Percentiles rank a stretch among this genome's conserved stretches.
phyloP scores from a whole-genome alignment of 2,113 vertebrate genomes.

The Nanorana parkeri region DNA sequence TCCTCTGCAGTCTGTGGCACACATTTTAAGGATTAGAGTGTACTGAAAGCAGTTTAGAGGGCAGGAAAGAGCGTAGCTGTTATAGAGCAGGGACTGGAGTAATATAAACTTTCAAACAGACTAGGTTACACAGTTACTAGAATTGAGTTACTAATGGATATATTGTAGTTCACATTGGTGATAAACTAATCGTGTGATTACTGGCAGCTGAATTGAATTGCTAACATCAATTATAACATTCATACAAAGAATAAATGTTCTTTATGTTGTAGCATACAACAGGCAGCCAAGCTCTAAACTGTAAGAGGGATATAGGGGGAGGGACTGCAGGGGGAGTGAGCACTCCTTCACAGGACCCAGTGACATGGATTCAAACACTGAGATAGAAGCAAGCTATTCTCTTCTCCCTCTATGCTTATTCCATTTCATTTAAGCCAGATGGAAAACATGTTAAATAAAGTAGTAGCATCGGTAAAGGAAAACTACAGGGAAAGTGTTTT shows the following conservation, averaged over 20 bases:
- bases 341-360: neutral
- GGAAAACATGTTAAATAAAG: neutral
- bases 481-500: neutral
- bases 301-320: neutral
- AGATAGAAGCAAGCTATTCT: neutral
- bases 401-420: neutral
- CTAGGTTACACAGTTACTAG: too few relatives aligned
- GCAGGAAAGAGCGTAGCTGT: neutral
- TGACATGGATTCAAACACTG: conserved; percentile 34
- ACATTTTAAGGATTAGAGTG: neutral
- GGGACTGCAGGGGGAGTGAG: neutral
- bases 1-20: neutral
- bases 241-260: neutral
- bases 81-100: too few relatives aligned
- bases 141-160: neutral
- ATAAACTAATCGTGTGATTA: neutral
- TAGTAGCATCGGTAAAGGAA: neutral
- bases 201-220: neutral
- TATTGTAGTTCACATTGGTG: neutral
- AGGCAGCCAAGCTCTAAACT: neutral
- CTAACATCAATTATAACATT: neutral
- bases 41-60: neutral
- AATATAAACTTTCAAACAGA: neutral
- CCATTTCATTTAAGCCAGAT: neutral
- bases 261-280: neutral